Evolutionary conservation across 2,888 invertebrate genomes (phyloP).

Genomic region (Myopa testacea): DNA sequence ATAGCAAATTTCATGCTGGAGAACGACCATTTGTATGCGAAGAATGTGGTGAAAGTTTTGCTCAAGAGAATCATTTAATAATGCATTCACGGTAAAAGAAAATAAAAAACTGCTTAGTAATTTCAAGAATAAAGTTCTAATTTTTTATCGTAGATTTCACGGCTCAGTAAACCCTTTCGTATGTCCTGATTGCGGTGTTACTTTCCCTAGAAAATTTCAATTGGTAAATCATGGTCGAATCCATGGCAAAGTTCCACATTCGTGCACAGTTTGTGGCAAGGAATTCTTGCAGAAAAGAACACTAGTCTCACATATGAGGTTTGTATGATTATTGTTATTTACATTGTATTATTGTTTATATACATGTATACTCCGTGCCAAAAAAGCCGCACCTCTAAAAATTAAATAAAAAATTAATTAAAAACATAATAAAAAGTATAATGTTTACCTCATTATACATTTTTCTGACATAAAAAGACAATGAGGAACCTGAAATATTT

Average conservation of each 20-base stretch:
- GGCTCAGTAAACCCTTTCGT: conserved; percentile 96
- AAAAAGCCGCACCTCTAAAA: no score
- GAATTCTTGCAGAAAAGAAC: conserved; percentile 88
- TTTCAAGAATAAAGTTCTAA: background rate
- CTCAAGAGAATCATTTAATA: conserved; percentile 83
- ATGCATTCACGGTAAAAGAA: conserved; percentile 69
- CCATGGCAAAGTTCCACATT: conserved; percentile 84
- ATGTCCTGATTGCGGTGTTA: conserved; percentile 89
- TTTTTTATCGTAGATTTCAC: conserved; percentile 75
- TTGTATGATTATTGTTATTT: conserved; percentile 41
- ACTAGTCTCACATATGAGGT: conserved; percentile 84
- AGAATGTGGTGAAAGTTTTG: conserved; percentile 93
- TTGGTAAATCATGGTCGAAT: conserved; percentile 85
- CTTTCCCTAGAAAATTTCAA: conserved; percentile 87
- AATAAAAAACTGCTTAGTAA: background rate
- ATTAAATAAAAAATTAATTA: no score
- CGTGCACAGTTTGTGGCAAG: conserved; percentile 85
- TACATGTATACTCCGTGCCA: no score
- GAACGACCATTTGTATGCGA: conserved; percentile 87
- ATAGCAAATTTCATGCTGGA: conserved; percentile 88
- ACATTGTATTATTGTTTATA: no score
- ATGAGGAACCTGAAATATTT: no score
- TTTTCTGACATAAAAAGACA: no score
- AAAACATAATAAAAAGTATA: no score
- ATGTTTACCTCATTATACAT: no score